Base-by-base conservation (phyloP, 2,797 vertebrate species). In the Malacoraja senta region DNA sequence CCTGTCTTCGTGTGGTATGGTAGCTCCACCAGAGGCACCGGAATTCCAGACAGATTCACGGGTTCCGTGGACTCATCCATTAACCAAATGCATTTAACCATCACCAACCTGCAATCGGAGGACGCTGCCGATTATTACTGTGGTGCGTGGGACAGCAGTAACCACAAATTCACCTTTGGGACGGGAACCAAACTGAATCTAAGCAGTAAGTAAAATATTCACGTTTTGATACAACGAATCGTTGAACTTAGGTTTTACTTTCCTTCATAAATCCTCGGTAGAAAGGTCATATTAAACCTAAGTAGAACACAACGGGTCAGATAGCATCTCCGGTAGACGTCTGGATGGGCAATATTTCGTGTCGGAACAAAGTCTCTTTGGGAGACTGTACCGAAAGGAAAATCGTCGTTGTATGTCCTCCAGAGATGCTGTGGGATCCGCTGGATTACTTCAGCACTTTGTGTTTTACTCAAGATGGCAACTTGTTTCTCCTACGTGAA, bases 121-220 rank as follows among this genome's bases (percentile, higher is more conserved):
- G 78, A 79, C 32, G 78, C n/a, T 15, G 78, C 32, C 2, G 32
- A 84, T 12, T 84, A 84, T 61, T 84, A 84, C 81, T 84, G 81
- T 58, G 19, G 0, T 84, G 38, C 35, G 29, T 1, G 29, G 8
- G 29, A 9, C 6, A 9, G n/a, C 0, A n/a, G 9, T 1, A 8
- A 1, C 1, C 21, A 9, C 21, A n/a, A n/a, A n/a, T n/a, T n/a
- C n/a, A 84, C 21, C 3, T 58, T 84, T 26, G 81, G 81, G n/a
- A n/a, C 26, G 74, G 90, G n/a, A n/a, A n/a, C n/a, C n/a, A n/a
- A 29, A 12, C 71, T 91, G 90, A 91, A 74, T 26, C 21, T 91
- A 21, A 3, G 1, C 68, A 53, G 90, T 91, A 91, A 91, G 68
- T 91, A 15, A 71, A 91, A 12, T 63, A 6, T 88, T 15, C 10